Base-by-base conservation (phyloP, 1,140 invertebrate genomes). In the Drosophila kepulauana region DNA sequence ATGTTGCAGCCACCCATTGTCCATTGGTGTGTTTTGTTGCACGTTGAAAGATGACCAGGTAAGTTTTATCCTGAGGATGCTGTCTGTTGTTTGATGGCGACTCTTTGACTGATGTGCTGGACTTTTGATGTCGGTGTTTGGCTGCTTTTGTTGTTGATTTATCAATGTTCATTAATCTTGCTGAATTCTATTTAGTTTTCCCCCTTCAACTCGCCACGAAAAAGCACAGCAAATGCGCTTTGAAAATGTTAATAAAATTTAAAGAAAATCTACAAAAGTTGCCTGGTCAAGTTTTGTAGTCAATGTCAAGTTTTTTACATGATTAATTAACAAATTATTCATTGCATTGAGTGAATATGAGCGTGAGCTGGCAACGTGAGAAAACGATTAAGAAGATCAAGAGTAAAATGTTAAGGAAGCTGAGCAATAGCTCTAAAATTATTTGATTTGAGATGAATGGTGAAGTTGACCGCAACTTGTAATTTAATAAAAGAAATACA, bases 241-340 rank as follows among this genome's bases (percentile, higher is more conserved):
- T 46, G 51, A 61, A 82, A 86, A 73, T 79, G 71, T 80, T 64
- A 67, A 48, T 51, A 79, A 77, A 79, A 57, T 46, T 72, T 68
- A 3, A 41, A 54, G 56, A 77, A 79, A 73, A 54, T 63, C 76
- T 71, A 67, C 64, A 70, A 63, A 63, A 65, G 62, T 33, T 59
- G 68, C 58, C 28, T 16, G 56, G 30, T 62, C 68, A 79, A 75
- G 49, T 67, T 75, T 72, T 74, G 33, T 45, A 59, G 41, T 54
- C 41, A 43, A 38, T 45, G 51, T 57, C 48, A 49, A 68, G 35
- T 59, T 66, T 72, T 54, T 86, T 81, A 86, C 70, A 77, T 87
- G 84, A 87, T 87, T 87, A 88, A 87, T 87, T 87, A 88, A 75
- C 38, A 87, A 84, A 88, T 88, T 87, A 87, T 87, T 78, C 84